phyloP scores from a whole-genome alignment of 2,888 invertebrate species.

The Lasioglossum zephyrum region DNA sequence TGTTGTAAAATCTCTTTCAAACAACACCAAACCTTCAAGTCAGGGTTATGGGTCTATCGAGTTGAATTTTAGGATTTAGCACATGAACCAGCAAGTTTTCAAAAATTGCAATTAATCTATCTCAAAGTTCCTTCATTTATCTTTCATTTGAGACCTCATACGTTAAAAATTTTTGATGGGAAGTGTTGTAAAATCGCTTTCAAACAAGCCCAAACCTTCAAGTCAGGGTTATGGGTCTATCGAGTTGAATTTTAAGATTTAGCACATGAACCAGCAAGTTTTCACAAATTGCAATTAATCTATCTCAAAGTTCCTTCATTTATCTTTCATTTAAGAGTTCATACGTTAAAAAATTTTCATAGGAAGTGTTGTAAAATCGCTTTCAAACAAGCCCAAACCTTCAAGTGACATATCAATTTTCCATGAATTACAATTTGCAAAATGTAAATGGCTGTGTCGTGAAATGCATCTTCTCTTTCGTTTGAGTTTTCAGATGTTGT shows the following conservation, averaged over 20 bases:
- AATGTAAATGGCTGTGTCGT: too few species aligned
- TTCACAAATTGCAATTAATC: neutral
- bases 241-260: fast-evolving
- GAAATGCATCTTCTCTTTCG: too few species aligned
- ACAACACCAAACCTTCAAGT: neutral
- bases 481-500: too few species aligned
- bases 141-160: neutral
- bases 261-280: neutral
- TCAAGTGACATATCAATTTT: too few species aligned
- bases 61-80: neutral
- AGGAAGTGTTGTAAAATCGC: neutral
- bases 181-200: neutral
- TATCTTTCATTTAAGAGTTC: neutral
- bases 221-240: neutral
- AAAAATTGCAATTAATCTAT: too few species aligned
- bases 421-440: too few species aligned
- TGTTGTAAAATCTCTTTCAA: neutral
- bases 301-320: too few species aligned
- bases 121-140: too few species aligned
- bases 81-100: neutral
- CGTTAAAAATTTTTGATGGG: neutral
- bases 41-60: neutral
- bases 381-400: neutral
- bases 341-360: neutral
- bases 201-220: neutral